Conservation (phyloP, 2,888 invertebrate species). For the Vanessa cardui region DNA sequence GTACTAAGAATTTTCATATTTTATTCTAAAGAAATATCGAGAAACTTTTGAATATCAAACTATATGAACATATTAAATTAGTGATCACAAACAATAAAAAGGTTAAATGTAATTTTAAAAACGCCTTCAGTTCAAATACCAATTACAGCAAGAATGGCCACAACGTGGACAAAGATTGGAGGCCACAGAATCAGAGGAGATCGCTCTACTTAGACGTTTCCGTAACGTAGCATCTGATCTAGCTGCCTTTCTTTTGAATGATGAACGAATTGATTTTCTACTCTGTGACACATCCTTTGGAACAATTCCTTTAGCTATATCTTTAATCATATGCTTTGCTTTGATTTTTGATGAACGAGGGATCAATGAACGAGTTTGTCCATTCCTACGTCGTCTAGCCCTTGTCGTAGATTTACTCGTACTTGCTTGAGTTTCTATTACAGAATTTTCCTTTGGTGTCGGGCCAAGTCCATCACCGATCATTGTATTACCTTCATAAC, state of each 20-base stretch:
- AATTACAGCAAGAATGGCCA: conserved; percentile 28
- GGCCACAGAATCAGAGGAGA: neutral
- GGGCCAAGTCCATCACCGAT: conserved; percentile 10
- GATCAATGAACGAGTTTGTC: conserved; percentile 42
- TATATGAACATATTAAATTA: too few species aligned
- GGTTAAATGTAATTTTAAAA: neutral
- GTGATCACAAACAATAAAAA: too few species aligned
- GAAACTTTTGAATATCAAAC: too few species aligned
- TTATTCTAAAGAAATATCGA: too few species aligned
- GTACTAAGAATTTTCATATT: too few species aligned
- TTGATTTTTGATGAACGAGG: conserved; percentile 50
- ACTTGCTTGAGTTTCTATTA: conserved; percentile 21
- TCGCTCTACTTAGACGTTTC: neutral
- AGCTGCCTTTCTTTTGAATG: conserved; percentile 10
- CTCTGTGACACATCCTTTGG: conserved; percentile 1
- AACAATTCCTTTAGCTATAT: conserved; percentile 41
- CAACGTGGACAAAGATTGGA: conserved; percentile 27
- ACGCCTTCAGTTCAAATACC: conserved; percentile 1
- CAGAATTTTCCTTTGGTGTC: conserved; percentile 4
- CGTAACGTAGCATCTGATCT: conserved; percentile 17
- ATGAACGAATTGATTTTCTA: conserved; percentile 4
- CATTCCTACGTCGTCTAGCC: conserved; percentile 12
- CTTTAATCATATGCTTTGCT: conserved; percentile 46
- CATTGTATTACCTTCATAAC: neutral
- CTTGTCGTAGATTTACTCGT: conserved; percentile 25